These are phyloP conservation scores for Oxycera nigricornis DNA, from an alignment of 2,888 invertebrate species.

Conservation along the genomic window DNA sequence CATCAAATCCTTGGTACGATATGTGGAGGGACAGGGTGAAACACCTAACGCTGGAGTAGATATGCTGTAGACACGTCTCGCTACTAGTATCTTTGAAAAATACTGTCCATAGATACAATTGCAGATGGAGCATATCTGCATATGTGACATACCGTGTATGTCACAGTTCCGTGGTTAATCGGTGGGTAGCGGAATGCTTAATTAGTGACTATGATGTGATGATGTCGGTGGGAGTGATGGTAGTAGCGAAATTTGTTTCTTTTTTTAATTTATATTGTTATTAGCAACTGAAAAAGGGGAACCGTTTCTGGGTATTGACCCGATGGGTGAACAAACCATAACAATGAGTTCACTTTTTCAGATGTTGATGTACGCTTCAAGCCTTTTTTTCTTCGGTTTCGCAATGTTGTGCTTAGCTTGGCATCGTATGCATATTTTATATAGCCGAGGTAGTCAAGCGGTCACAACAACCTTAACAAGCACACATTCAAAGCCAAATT, in stretches of 20 bases:
- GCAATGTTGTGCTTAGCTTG: too few relatives aligned
- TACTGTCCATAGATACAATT: constrained; percentile 15
- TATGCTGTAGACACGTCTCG: constrained; percentile 26
- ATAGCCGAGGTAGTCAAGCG: too few relatives aligned
- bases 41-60: background rate
- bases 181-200: constrained; percentile 44
- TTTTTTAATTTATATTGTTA: background rate
- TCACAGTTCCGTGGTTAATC: constrained; percentile 41
- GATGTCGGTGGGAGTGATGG: background rate
- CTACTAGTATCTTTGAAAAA: background rate
- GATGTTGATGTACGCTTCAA: background rate
- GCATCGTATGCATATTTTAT: too few relatives aligned
- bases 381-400: background rate
- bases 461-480: too few relatives aligned
- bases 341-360: constrained; percentile 21
- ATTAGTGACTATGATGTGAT: constrained; percentile 40
- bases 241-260: constrained; percentile 22
- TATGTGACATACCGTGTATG: constrained; percentile 13
- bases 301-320: constrained; percentile 35
- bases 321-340: constrained; percentile 27
- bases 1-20: constrained; percentile 9
- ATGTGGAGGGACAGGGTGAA: background rate
- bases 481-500: too few relatives aligned
- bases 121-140: constrained; percentile 36
- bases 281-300: constrained; percentile 16